Conservation (phyloP, 1,140 invertebrate genomes). For the Zaprionus davidi region DNA sequence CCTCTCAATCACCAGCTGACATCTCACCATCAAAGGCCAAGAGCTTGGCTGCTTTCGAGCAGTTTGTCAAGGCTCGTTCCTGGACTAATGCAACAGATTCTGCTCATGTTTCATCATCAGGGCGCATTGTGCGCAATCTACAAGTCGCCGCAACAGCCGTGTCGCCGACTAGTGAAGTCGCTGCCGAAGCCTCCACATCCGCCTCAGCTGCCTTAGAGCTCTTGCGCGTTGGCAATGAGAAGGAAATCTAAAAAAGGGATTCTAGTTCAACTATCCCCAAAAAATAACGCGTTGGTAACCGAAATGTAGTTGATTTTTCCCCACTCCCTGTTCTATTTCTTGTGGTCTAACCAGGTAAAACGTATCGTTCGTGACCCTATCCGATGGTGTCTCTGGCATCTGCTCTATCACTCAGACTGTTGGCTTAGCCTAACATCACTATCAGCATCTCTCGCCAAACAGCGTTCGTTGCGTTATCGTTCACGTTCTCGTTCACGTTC, state of each 20-base stretch:
- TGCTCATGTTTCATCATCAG: conserved; percentile 72
- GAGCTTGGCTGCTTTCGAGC: conserved; percentile 71
- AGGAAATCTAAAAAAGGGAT: conserved; percentile 57
- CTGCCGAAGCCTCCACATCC: conserved; percentile 32
- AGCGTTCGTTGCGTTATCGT: conserved; percentile 59
- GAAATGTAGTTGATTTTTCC: conserved; percentile 30
- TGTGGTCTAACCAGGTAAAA: conserved; percentile 72
- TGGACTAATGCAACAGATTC: conserved; percentile 59
- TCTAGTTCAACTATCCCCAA: background rate
- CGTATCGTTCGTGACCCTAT: conserved; percentile 43
- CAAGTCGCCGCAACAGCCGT: conserved; percentile 39
- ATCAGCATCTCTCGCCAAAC: conserved; percentile 55
- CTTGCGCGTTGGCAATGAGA: conserved; percentile 48
- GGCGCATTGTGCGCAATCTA: conserved; percentile 63
- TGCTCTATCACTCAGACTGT: conserved; percentile 37
- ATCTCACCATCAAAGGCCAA: conserved; percentile 60
- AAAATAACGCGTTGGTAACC: conserved; percentile 43
- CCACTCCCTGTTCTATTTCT: conserved; percentile 40
- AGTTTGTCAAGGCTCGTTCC: conserved; percentile 68
- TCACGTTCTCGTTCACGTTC: conserved; percentile 54
- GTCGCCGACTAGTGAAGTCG: conserved; percentile 18
- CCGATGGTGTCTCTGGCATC: conserved; percentile 47
- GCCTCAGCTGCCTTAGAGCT: conserved; percentile 23
- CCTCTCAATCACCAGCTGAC: conserved; percentile 44
- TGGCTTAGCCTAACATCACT: conserved; percentile 42